Base-by-base conservation (phyloP, 2,888 invertebrate species). In the Temnothorax ravouxi region DNA sequence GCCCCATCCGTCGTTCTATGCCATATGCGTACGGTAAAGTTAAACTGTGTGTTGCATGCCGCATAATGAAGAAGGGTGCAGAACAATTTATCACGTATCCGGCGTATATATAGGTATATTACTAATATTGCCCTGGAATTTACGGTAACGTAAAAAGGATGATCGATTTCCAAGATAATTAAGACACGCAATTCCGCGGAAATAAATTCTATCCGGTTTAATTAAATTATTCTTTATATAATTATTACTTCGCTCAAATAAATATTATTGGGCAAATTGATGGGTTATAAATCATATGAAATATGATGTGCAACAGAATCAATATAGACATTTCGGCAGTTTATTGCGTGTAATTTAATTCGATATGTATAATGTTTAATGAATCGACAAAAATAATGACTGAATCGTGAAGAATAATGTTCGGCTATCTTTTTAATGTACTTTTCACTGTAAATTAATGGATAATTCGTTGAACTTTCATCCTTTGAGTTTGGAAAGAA, bases 401-500 rank as follows among this genome's bases (percentile, higher is more conserved):
- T n/a, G 8, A 15, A 41, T 29, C 29, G 9, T 50, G 6, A 11
- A 5, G 9, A 29, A 9, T n/a, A 29, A 66, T 44, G 25, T 41
- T 41, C 18, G 25, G n/a, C 9, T 13, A 74, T 75, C 21, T 25
- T 29, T n/a, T 54, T 41, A 77, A 66, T 67, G n/a, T 44, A 56
- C n/a, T 67, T 77, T 54, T 34, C 15, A 15, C 11, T 29, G 15
- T 18, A 50, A 61, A 77, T 75, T 59, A 74, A 44, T 29, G n/a
- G 38, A 11, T 41, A 52, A 13, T 54, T 77, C 11, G 15, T 29
- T 21, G 21, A 54, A 47, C 41, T 67, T 67, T n/a, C n/a, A 34
- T 47, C 44, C 18, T 34, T 56, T 29, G 25, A 67, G 29, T 66
- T 77, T n/a, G n/a, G 9, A 29, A 67, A 67, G 25, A 77, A 77